These are phyloP conservation scores for Zaprionus taronus DNA, from an alignment of 1,140 invertebrate genomes.

Conservation along the genomic window DNA sequence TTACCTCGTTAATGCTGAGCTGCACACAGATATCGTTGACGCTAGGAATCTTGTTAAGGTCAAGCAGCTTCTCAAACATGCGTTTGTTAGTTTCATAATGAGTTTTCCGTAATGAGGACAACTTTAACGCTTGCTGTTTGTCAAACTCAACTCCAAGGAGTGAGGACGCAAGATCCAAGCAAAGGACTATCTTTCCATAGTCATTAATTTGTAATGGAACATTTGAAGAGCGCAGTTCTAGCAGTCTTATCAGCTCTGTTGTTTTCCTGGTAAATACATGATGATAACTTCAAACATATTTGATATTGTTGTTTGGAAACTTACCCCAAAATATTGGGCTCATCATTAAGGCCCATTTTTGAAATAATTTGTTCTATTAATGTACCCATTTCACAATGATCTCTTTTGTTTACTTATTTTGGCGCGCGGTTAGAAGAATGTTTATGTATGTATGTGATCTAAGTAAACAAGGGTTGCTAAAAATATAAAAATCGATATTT, in stretches of 20 bases:
- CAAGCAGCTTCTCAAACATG: conserved; percentile 84
- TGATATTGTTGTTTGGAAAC: neutral
- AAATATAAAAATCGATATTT: neutral
- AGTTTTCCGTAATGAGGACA: conserved; percentile 81
- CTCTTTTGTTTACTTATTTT: conserved; percentile 32
- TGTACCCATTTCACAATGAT: conserved; percentile 55
- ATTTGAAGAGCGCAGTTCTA: conserved; percentile 77
- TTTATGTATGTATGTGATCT: neutral
- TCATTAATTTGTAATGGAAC: conserved; percentile 76
- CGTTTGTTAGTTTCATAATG: conserved; percentile 84
- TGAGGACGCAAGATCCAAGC: conserved; percentile 65
- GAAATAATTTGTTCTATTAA: conserved; percentile 74
- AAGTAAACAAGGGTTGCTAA: neutral
- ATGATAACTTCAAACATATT: neutral
- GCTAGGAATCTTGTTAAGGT: conserved; percentile 78
- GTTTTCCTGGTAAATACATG: conserved; percentile 64
- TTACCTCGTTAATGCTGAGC: conserved; percentile 76
- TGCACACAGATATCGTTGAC: conserved; percentile 84
- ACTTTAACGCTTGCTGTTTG: conserved; percentile 81
- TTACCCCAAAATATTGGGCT: conserved; percentile 70
- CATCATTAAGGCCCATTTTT: conserved; percentile 75
- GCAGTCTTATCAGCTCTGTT: conserved; percentile 69
- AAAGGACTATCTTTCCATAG: conserved; percentile 79
- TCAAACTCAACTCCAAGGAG: conserved; percentile 68
- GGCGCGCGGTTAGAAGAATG: conserved; percentile 24